Evolutionary conservation across 64 coral and sea anemone genomes (phyloP), one percentile per base, ranked within the genome.

Genomic region (Cladopsammia gracilis): DNA sequence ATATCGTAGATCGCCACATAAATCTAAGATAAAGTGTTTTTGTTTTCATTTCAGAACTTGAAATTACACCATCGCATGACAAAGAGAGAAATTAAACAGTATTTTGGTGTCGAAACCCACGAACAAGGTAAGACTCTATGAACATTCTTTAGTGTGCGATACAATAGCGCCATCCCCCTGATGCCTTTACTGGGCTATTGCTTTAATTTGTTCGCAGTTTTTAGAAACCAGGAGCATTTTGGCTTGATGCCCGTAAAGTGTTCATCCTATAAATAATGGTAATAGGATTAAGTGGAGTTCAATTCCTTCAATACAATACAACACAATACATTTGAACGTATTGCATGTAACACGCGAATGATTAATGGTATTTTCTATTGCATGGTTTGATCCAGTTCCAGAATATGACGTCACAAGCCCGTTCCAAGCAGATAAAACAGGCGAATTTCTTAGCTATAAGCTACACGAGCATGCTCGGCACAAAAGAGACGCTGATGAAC

Each of bases 1-100:
- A 34, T 34, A 34, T 1, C 34, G 34, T 34, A 34, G 20, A 71
- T 15, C 8, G 26, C 8, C 2, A 71, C 8, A 24, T 1, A 8
- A 71, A 24, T 71, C 26, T 62, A 68, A 84, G 78, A 71, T 25
- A 19, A 59, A 61, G 1, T 5, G 7, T 48, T 75, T 47, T 48
- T 16, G 43, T 62, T 48, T 46, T 62, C 18, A 42, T 65, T 65
- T n/a, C 44, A 83, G 79, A 3, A 0, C 59, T 25, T 48, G 10
- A 83, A 83, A 83, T 16, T 92, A 61, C 90, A 92, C 52, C 90
- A 92, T 49, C 54, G 42, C 13, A 92, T 92, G 90, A 92, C 80
- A 4, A 92, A 65, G 22, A 64, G 81, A 48, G 90, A 92, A 58
- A 64, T 92, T 34, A 68, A 59, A 25, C 56, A 46, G 42, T 86